Evolutionary conservation across 1,140 invertebrate genomes (phyloP).

Genomic region (Drepana arcuata): DNA sequence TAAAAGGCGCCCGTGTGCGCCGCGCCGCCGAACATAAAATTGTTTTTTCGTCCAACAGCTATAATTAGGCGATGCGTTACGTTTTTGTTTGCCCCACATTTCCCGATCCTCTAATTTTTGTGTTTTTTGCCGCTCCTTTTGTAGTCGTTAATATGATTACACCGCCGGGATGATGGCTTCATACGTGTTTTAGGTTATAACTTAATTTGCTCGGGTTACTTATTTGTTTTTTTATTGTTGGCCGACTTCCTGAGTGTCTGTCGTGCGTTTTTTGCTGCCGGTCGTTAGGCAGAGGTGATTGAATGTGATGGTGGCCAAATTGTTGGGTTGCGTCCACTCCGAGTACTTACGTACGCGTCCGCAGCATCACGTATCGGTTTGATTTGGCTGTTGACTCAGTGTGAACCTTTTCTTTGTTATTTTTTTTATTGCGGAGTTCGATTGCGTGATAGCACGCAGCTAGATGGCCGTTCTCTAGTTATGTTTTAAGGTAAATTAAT

Average conservation of each 20-base stretch:
- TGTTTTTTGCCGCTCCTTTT: slow-evolving; percentile 68
- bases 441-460: slow-evolving; percentile 10
- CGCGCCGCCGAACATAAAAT: slow-evolving; percentile 51
- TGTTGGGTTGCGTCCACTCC: slow-evolving; percentile 23
- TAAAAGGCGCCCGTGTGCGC: slow-evolving; percentile 38
- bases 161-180: slow-evolving; percentile 69
- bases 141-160: slow-evolving; percentile 72
- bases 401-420: slow-evolving; percentile 13
- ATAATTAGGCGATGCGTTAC: slow-evolving; percentile 70
- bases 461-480: slow-evolving; percentile 14
- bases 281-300: slow-evolving; percentile 60
- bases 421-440: slow-evolving; percentile 8
- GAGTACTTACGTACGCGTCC: slow-evolving; percentile 11
- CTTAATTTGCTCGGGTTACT: slow-evolving; percentile 66
- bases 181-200: slow-evolving; percentile 71
- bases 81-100: slow-evolving; percentile 72
- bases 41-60: slow-evolving; percentile 66
- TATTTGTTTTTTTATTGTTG: slow-evolving; percentile 69
- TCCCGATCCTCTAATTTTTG: slow-evolving; percentile 69
- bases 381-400: slow-evolving; percentile 36
- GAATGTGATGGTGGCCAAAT: slow-evolving; percentile 62
- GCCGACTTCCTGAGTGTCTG: slow-evolving; percentile 64
- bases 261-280: slow-evolving; percentile 51
- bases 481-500: slow-evolving; percentile 49
- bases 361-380: slow-evolving; percentile 33